Conservation (phyloP, 1,140 invertebrate genomes). For the Chionoecetes opilio region DNA sequence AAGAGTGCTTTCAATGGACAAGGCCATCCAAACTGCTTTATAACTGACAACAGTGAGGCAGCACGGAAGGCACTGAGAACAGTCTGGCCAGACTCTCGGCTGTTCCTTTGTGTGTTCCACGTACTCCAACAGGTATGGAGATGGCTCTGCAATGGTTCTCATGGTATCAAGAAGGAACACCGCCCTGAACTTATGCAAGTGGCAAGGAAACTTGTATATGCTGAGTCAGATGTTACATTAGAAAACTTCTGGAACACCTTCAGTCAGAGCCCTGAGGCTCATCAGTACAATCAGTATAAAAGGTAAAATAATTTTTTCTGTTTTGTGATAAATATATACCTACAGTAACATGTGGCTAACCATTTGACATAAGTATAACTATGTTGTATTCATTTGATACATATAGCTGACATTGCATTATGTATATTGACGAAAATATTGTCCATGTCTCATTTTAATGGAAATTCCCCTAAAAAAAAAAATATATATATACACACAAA, state of each 20-base stretch:
- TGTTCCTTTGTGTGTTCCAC: background rate
- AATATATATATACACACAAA: no score
- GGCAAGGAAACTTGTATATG: background rate
- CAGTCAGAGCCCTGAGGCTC: no score
- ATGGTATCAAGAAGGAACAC: conserved; percentile 45
- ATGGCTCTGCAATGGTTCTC: conserved; percentile 11
- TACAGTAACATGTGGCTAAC: no score
- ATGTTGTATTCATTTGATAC: no score
- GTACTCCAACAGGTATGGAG: conserved; percentile 41
- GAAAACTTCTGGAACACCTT: background rate
- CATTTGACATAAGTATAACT: no score
- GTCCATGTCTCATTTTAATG: no score
- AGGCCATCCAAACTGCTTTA: background rate
- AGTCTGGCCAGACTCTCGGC: background rate
- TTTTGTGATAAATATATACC: no score
- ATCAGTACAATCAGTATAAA: no score
- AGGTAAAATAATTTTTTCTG: no score
- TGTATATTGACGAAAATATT: no score
- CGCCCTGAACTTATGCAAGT: background rate
- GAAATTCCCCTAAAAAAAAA: no score
- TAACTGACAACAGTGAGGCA: background rate
- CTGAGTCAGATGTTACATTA: background rate
- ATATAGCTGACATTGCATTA: no score
- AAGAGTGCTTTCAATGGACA: background rate
- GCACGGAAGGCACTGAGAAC: conserved; percentile 23